Percentiles rank a stretch among this genome's conserved stretches.
These are phyloP conservation scores for Mormyrus proboscirostris DNA, from an alignment of 2,797 vertebrate genomes.

Conservation along the genomic window DNA sequence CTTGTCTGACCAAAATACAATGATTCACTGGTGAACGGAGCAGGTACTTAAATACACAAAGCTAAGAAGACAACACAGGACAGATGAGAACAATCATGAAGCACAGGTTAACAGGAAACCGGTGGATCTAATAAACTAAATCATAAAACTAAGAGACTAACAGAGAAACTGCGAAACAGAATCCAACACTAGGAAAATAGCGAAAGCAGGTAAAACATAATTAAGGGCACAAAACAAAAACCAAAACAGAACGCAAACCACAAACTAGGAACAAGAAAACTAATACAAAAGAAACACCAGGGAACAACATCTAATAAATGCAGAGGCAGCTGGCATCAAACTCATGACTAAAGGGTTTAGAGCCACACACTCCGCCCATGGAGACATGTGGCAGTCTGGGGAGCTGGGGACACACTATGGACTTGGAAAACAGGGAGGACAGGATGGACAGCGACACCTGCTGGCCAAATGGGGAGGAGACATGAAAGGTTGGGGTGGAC, in stretches of 20 bases:
- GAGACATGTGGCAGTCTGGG: neutral
- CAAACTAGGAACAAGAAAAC: neutral
- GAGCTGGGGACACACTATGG: neutral
- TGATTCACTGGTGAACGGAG: neutral
- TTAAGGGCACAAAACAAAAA: neutral
- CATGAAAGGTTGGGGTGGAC: neutral
- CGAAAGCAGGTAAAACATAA: neutral
- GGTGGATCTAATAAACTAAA: neutral
- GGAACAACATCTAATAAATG: neutral
- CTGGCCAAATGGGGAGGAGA: neutral
- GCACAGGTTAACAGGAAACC: neutral
- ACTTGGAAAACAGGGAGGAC: neutral
- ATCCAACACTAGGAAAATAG: neutral
- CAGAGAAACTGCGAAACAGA: neutral
- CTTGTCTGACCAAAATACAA: neutral
- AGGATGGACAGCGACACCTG: neutral
- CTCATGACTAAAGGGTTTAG: neutral
- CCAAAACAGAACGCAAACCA: neutral
- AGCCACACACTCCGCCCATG: neutral
- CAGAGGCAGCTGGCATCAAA: neutral
- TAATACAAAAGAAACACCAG: neutral
- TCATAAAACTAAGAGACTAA: neutral
- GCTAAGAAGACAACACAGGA: no score
- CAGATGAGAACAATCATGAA: no score
- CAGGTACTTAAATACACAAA: no score